Percentiles rank a stretch among this genome's conserved stretches.
Conservation (phyloP, 2,113 vertebrate species). For the Mixornis gularis region DNA sequence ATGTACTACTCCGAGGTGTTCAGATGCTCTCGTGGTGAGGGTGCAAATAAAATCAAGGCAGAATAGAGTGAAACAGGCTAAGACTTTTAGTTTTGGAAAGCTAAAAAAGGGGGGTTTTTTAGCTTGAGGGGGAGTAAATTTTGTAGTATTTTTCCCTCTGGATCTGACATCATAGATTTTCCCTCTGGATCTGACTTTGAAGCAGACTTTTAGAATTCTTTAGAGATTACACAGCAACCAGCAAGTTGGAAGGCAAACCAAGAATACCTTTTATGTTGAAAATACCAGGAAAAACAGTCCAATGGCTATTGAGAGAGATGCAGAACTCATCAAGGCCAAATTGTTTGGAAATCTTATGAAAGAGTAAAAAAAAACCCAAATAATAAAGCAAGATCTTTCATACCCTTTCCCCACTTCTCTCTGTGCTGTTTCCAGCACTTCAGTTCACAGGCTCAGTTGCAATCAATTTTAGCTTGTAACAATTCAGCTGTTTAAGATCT, state of each 20-base stretch:
- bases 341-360: background rate
- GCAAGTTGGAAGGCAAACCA: background rate
- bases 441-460: conserved; percentile 20
- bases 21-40: conserved; percentile 23
- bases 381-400: background rate
- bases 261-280: conserved; percentile 9
- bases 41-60: conserved; percentile 23
- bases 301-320: background rate
- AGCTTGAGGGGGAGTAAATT: background rate
- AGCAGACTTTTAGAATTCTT: background rate
- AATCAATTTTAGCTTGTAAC: conserved; percentile 60
- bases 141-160: background rate
- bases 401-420: background rate
- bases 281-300: background rate
- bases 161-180: background rate
- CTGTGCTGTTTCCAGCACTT: background rate
- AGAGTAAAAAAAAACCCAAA: background rate
- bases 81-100: background rate
- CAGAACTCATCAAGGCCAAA: conserved; percentile 7
- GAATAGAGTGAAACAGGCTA: background rate
- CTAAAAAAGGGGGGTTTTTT: background rate
- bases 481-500: conserved; percentile 51
- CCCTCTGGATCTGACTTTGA: conserved; percentile 7
- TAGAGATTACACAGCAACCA: background rate
- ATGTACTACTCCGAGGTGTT: conserved; percentile 38